Base-by-base conservation (phyloP, 2,797 vertebrate genomes). In the Anguilla marmorata region DNA sequence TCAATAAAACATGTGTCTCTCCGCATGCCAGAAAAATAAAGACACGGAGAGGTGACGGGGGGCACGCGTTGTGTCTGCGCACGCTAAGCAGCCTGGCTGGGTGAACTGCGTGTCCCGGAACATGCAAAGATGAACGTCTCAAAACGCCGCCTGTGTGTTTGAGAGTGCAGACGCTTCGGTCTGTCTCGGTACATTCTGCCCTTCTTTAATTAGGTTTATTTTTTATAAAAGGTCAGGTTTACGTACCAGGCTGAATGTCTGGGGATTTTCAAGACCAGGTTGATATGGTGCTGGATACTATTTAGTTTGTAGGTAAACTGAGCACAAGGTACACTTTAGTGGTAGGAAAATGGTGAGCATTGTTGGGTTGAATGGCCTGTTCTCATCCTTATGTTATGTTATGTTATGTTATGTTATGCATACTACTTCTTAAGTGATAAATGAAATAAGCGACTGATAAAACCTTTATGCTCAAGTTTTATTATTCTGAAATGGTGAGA, bases 401-500 rank as follows among this genome's bases (percentile, higher is more conserved):
- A 45, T 37, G 37, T 37, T 37, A 37, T 41, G 24, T 4, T 11
- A 27, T 24, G 24, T 7, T 69, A 69, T 9, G 63, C 7, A n/a
- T n/a, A 9, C 4, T n/a, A 58, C 14, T 58, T 58, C 14, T 2
- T 79, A 45, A 41, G 16, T 79, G 16, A 19, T 79, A 41, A 79
- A 79, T 45, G 33, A 6, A 41, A 45, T 19, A 12, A 66, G 84
- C 7, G 66, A n/a, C 21, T 48, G 21, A 85, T 19, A 45, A 63
- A 56, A 56, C 27, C 56, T 21, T 27, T 11, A 24, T 85, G 69
- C 52, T 54, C 89, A 90, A 90, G 88, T 84, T 92, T 88, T 91
- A 72, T 92, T 90, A 58, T 84, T 88, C 88, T 54, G 24, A 89
- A 87, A 91, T 91, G 86, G 60, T 86, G 76, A 90, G 91, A 30